Conservation (phyloP, 2,113 vertebrate species). For the Elaphurus davidianus region DNA sequence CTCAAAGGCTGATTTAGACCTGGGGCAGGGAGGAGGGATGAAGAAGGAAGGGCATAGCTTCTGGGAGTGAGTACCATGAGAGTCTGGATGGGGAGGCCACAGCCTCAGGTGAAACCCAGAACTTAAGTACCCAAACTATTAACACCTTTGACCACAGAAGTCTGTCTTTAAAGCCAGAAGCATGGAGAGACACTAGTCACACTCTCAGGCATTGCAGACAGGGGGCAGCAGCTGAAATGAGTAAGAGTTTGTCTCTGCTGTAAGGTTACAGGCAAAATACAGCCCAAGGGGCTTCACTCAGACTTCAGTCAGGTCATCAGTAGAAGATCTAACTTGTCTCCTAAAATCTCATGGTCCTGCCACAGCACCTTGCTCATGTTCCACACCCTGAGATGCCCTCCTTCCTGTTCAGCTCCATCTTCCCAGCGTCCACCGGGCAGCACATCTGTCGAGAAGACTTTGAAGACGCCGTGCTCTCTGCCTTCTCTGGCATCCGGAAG, state of each 20-base stretch:
- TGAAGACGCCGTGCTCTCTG: neutral
- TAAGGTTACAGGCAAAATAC: neutral
- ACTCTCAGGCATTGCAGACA: neutral
- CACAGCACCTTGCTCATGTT: neutral
- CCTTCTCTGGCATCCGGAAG: neutral
- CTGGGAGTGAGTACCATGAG: neutral
- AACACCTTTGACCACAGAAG: constrained; percentile 1
- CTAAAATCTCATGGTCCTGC: neutral
- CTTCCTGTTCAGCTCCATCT: neutral
- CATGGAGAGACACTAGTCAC: neutral
- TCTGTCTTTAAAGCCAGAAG: constrained; percentile 21
- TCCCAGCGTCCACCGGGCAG: neutral
- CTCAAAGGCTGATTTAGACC: neutral
- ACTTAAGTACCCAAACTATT: neutral
- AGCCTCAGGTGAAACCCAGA: neutral
- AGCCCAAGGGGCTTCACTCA: neutral
- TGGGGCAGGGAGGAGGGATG: neutral
- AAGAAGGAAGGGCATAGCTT: neutral
- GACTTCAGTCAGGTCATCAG: neutral
- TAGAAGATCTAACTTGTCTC: neutral
- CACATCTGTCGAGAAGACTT: neutral
- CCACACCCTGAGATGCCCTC: neutral
- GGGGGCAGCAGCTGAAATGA: neutral
- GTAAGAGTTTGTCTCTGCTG: neutral
- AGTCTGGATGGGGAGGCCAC: neutral